Evolutionary conservation across 1,140 invertebrate species (phyloP).

Genomic region (Drosophila nigromelanica): DNA sequence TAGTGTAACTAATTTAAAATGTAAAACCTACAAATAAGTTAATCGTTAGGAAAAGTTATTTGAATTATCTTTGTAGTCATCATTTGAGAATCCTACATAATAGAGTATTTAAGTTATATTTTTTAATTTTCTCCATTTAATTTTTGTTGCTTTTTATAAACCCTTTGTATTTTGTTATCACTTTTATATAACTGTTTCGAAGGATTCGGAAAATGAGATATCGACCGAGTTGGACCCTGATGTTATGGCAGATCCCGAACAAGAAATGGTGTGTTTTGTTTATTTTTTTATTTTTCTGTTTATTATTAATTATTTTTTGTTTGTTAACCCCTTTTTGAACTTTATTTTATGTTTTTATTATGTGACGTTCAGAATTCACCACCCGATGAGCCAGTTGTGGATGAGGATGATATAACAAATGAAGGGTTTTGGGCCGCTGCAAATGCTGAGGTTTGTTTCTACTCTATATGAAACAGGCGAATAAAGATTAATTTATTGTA

Average conservation of each 20-base stretch:
- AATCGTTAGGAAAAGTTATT: too few relatives aligned
- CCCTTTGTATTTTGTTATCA: conserved; percentile 15
- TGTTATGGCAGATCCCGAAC: conserved; percentile 6
- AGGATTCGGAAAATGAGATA: conserved; percentile 50
- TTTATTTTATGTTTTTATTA: conserved; percentile 7
- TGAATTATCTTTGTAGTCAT: too few relatives aligned
- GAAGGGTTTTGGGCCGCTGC: conserved; percentile 11
- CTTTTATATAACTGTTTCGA: conserved; percentile 24
- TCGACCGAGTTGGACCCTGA: neutral
- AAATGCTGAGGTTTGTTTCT: conserved; percentile 18
- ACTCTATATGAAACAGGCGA: neutral
- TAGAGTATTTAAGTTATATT: neutral
- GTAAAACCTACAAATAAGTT: too few relatives aligned
- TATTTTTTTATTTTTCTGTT: conserved; percentile 19
- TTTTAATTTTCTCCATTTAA: neutral
- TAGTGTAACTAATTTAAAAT: too few relatives aligned
- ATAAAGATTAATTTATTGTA: too few relatives aligned
- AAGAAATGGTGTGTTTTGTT: conserved; percentile 22
- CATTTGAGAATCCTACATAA: too few relatives aligned
- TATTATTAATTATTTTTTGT: conserved; percentile 13
- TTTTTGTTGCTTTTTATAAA: neutral
- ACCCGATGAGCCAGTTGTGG: conserved; percentile 22
- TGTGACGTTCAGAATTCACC: conserved; percentile 9
- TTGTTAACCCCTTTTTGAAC: too few relatives aligned
- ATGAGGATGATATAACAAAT: conserved; percentile 31